Evolutionary conservation across 2,797 vertebrate genomes (phyloP).

Genomic region (Hydrocynus forskahlii): DNA sequence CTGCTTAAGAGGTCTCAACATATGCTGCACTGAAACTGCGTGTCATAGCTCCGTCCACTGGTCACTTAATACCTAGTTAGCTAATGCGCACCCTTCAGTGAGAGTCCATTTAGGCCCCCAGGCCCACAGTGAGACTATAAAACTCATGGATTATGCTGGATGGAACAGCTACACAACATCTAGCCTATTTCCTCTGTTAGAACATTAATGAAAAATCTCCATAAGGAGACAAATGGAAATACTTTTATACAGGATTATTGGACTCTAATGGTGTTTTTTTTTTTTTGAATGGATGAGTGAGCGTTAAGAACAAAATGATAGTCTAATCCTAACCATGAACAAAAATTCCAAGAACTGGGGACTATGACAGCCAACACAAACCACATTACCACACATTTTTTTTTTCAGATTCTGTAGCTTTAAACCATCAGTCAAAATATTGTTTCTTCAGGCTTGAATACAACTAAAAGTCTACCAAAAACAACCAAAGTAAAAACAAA

Average conservation of each 20-base stretch:
- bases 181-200: conserved; percentile 65
- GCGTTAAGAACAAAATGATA: conserved; percentile 64
- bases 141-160: conserved; percentile 61
- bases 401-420: background rate
- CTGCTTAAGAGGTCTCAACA: conserved; percentile 78
- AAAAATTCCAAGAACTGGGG: conserved; percentile 64
- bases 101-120: conserved; percentile 53
- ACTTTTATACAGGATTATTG: conserved; percentile 78
- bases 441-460: background rate
- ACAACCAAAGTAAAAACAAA: background rate
- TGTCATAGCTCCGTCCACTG: conserved; percentile 68
- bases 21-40: conserved; percentile 73
- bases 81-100: conserved; percentile 67
- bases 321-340: conserved; percentile 75
- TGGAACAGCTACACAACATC: conserved; percentile 51
- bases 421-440: background rate
- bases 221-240: conserved; percentile 78
- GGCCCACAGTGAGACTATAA: conserved; percentile 45
- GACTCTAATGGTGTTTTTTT: conserved; percentile 76
- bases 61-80: conserved; percentile 75
- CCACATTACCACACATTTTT: background rate
- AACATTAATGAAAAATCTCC: conserved; percentile 84
- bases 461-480: background rate
- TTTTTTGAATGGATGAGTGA: conserved; percentile 60
- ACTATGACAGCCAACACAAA: conserved; percentile 53